Evolutionary conservation across 2,797 vertebrate genomes (phyloP).

Genomic region (Buphagus erythrorhynchus): DNA sequence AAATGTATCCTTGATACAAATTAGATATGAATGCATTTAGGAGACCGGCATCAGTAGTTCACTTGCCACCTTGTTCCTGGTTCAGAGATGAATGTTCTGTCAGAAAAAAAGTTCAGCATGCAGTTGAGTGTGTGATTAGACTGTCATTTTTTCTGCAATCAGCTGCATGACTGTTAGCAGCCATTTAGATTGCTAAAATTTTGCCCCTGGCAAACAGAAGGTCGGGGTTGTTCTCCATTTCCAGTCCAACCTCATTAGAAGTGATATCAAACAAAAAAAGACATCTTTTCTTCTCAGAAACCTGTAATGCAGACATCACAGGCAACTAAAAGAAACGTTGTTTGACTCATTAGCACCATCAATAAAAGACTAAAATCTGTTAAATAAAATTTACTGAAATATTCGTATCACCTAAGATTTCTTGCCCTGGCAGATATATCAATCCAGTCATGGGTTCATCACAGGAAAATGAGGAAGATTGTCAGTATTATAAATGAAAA

Average conservation of each 20-base stretch:
- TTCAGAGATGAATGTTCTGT: not conserved
- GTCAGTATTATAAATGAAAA: not conserved
- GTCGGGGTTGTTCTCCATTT: not conserved
- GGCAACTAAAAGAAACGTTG: not conserved
- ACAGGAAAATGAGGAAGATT: not conserved
- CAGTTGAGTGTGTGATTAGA: not conserved
- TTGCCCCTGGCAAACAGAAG: not conserved
- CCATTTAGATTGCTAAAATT: not conserved
- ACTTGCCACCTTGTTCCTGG: not conserved
- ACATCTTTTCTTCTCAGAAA: not conserved
- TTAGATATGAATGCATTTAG: not conserved
- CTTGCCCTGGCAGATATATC: not conserved
- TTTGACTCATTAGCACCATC: not conserved
- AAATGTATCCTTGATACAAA: not conserved
- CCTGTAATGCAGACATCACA: not conserved
- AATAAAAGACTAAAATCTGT: not conserved
- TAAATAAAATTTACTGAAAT: not conserved
- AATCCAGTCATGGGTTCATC: not conserved
- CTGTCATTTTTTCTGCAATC: not conserved
- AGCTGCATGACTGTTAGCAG: not conserved
- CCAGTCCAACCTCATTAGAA: accelerated
- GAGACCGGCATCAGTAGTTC: not conserved
- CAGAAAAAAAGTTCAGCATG: not conserved
- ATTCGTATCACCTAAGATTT: not conserved
- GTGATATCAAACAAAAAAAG: not conserved